Base-by-base conservation (phyloP, 1,140 invertebrate genomes). In the Sarcophaga peregrina region DNA sequence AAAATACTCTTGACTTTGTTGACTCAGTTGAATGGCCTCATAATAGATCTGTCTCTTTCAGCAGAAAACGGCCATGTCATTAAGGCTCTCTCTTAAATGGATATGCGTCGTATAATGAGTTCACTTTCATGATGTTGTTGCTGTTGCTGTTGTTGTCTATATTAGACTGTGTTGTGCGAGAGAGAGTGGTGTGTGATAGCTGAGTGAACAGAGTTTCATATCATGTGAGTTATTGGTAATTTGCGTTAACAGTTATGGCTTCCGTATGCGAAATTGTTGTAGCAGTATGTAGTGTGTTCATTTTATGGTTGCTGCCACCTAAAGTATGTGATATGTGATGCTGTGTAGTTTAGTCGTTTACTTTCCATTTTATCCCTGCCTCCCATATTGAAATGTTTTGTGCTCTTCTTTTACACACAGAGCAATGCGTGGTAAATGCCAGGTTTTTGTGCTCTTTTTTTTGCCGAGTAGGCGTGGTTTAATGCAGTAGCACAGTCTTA, bases 191-290 rank as follows among this genome's bases (percentile, higher is more conserved):
- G 50, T 13, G 50, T 5, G 8, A 37, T 52, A 20, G 62, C 17
- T 68, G 62, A 68, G 62, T 68, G 62, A 68, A 8, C 17, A 25
- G n/a, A 68, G 20, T n/a, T 15, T 48, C 75, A 78, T 54, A 37
- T 78, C 62, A 86, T 85, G 87, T 88, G 88, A 90, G 86, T 90
- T 90, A 90, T 89, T 86, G 86, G 85, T 85, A 87, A 83, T 87
- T 87, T 84, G 76, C 68, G 75, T 82, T 86, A 84, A 85, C 87
- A 85, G 87, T 90, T 87, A 90, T 90, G 88, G 88, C 88, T 90
- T 90, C 88, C 88, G 88, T 89, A 86, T 89, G 84, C 50, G 72
- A 83, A 84, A 83, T 72, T 85, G 83, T 84, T 76, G 87, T 85
- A 84, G 88, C 87, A 85, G 87, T 86, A 8, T 37, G 25, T 37